Conservation (phyloP, 1,140 invertebrate genomes). For the Drosophila sturtevanti region DNA sequence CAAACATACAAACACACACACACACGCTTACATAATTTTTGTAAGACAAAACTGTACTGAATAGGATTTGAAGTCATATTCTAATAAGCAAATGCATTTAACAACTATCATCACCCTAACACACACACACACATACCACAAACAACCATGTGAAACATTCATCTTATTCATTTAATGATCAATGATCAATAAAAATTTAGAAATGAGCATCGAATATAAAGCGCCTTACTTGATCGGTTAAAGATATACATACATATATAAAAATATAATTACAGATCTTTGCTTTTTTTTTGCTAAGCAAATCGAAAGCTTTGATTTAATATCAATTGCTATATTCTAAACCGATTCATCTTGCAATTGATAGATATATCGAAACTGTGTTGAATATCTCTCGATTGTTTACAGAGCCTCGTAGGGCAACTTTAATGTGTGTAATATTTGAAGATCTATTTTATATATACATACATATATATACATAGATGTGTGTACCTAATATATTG, state of each 20-base stretch:
- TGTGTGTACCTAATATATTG: too few relatives aligned
- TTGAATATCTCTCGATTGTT: too few relatives aligned
- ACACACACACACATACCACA: constrained; percentile 10
- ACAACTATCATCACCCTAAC: constrained; percentile 14
- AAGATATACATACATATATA: neutral
- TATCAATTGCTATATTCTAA: too few relatives aligned
- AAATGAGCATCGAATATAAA: neutral
- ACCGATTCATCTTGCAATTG: too few relatives aligned
- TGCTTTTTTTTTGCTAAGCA: too few relatives aligned
- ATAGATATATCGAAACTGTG: too few relatives aligned
- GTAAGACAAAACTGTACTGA: constrained; percentile 69
- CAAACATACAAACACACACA: constrained; percentile 19
- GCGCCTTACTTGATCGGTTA: neutral
- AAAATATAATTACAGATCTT: too few relatives aligned
- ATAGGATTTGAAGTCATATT: constrained; percentile 61
- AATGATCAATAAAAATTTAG: constrained; percentile 20
- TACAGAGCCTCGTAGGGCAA: too few relatives aligned
- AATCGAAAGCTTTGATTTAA: too few relatives aligned
- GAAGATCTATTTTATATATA: too few relatives aligned
- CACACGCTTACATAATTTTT: constrained; percentile 35
- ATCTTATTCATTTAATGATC: constrained; percentile 23
- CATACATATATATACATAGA: too few relatives aligned
- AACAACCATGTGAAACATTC: constrained; percentile 3
- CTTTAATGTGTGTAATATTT: too few relatives aligned
- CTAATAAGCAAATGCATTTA: constrained; percentile 70